phyloP scores from a whole-genome alignment of 2,113 vertebrate genomes.

The Microtus richardsoni region DNA sequence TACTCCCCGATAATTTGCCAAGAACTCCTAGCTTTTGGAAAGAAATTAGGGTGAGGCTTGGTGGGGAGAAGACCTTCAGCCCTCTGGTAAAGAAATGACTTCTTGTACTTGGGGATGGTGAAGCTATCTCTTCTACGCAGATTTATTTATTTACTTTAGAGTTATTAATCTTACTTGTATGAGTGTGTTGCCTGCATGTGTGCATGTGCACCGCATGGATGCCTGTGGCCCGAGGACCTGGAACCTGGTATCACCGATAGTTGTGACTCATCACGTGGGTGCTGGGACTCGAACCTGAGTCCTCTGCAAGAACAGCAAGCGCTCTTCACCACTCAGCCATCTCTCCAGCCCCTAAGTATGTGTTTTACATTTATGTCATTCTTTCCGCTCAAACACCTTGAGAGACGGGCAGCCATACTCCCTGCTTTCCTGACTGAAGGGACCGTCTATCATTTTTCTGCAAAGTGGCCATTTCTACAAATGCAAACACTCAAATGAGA shows the following conservation, averaged over 20 bases:
- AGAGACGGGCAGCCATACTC: background rate
- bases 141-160: constrained; percentile 34
- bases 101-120: background rate
- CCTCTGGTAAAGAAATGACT: constrained; percentile 67
- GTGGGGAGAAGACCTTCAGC: constrained; percentile 39
- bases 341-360: too few species aligned
- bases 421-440: constrained; percentile 2
- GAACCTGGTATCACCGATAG: background rate
- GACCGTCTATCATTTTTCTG: background rate
- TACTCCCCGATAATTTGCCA: constrained; percentile 83
- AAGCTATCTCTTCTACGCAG: constrained; percentile 22
- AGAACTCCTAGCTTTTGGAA: constrained; percentile 81
- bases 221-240: background rate
- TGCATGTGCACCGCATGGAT: background rate
- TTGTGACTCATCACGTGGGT: background rate
- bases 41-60: constrained; percentile 69
- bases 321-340: background rate
- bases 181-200: background rate
- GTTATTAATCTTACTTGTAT: background rate
- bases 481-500: constrained; percentile 13
- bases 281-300: background rate
- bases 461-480: background rate
- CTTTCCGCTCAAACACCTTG: background rate
- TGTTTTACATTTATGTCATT: background rate
- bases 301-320: background rate